phyloP scores from a whole-genome alignment of 2,113 vertebrate species.

The Apeltes quadracus region DNA sequence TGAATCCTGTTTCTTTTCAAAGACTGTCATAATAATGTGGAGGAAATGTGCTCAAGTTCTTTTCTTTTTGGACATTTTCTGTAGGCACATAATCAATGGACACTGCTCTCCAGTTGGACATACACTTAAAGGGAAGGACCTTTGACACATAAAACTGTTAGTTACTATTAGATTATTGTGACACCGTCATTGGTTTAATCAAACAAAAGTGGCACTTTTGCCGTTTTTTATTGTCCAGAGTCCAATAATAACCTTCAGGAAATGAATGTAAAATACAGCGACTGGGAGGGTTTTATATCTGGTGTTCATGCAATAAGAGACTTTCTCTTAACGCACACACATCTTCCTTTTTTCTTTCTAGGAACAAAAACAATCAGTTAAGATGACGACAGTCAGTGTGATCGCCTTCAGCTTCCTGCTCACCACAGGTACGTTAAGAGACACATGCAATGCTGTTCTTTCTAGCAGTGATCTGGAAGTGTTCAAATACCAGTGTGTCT shows the following conservation, averaged over 20 bases:
- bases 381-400: constrained; percentile 61
- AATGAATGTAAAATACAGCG: constrained; percentile 38
- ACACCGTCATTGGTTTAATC: constrained; percentile 10
- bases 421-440: constrained; percentile 65
- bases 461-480: not conserved
- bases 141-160: constrained; percentile 13
- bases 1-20: constrained; percentile 9
- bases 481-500: not conserved
- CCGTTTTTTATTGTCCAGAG: constrained; percentile 9
- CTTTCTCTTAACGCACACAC: not conserved
- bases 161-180: constrained; percentile 13
- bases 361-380: constrained; percentile 45
- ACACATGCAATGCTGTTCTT: not conserved
- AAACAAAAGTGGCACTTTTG: constrained; percentile 3
- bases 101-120: constrained; percentile 23
- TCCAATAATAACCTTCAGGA: constrained; percentile 34
- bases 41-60: not conserved
- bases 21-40: not conserved
- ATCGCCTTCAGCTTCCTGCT: constrained; percentile 69
- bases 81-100: constrained; percentile 40
- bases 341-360: constrained; percentile 23
- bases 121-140: constrained; percentile 2
- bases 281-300: constrained; percentile 8
- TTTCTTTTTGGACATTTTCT: not conserved
- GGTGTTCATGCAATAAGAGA: constrained; percentile 10